Percentiles rank a stretch among this genome's conserved stretches.
phyloP scores from a whole-genome alignment of 2,888 invertebrate species.

The Calameuta pallipes region DNA sequence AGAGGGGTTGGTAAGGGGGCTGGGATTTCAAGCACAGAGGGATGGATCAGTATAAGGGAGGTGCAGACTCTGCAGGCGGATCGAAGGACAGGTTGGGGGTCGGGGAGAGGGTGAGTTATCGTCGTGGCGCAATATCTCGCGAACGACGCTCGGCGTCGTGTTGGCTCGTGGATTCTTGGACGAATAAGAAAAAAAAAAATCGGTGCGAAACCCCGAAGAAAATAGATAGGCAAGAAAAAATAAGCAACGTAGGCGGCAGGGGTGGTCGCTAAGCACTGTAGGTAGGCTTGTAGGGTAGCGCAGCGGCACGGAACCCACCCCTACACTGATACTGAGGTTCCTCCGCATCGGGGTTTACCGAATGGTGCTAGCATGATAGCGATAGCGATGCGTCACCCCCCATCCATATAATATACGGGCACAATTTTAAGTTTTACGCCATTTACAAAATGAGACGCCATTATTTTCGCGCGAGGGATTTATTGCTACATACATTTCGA shows the following conservation, averaged over 20 bases:
- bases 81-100: slow-evolving; percentile 26
- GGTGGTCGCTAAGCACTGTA: slow-evolving; percentile 3
- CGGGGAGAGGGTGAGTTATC: slow-evolving; percentile 40
- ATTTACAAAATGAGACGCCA: slow-evolving; percentile 66
- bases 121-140: slow-evolving; percentile 49
- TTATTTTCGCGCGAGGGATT: slow-evolving; percentile 62
- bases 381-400: slow-evolving; percentile 45
- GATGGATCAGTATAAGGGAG: slow-evolving; percentile 22
- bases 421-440: slow-evolving; percentile 64
- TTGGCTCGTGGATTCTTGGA: slow-evolving; percentile 63
- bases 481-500: slow-evolving; percentile 62
- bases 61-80: slow-evolving; percentile 8
- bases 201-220: slow-evolving; percentile 24
- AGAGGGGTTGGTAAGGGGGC: slow-evolving; percentile 9
- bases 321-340: slow-evolving; percentile 64
- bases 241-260: neutral
- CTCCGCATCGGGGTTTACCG: slow-evolving; percentile 43
- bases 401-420: slow-evolving; percentile 46
- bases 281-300: slow-evolving; percentile 44
- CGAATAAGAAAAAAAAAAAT: slow-evolving; percentile 42
- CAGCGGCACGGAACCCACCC: slow-evolving; percentile 59
- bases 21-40: slow-evolving; percentile 5
- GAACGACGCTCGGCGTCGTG: slow-evolving; percentile 68
- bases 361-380: slow-evolving; percentile 36
- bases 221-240: neutral